A percentile compares a stretch with the other conserved stretches of the same genome.
Evolutionary conservation across 2,113 vertebrate genomes (phyloP).

Genomic region (Brienomyrus longianalis): DNA sequence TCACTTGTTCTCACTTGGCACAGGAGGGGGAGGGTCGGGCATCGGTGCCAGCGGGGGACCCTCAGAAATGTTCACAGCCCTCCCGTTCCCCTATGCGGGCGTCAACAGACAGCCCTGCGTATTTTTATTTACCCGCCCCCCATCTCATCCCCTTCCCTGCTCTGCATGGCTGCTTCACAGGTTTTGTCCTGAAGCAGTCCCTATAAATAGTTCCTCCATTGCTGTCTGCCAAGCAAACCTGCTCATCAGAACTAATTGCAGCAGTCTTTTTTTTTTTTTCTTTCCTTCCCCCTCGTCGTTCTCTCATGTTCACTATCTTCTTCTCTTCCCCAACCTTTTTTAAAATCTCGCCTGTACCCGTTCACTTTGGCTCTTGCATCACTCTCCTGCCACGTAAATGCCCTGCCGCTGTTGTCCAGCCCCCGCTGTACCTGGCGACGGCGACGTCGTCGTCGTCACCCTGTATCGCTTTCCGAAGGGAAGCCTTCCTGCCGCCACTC

Average conservation of each 20-base stretch:
- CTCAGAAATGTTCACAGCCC: background rate
- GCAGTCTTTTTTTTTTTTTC: slow-evolving; percentile 28
- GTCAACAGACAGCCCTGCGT: background rate
- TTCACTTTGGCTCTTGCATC: background rate
- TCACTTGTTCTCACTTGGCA: background rate
- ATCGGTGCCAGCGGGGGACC: background rate
- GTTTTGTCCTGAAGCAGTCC: slow-evolving; percentile 39
- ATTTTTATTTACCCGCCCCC: slow-evolving; percentile 18
- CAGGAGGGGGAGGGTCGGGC: background rate
- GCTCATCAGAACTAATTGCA: slow-evolving; percentile 51
- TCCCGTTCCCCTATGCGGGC: background rate
- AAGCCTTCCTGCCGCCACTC: background rate
- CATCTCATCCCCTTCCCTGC: slow-evolving; percentile 22
- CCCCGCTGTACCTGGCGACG: background rate
- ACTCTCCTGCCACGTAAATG: background rate
- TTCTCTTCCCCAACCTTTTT: background rate
- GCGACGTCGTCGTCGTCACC: background rate
- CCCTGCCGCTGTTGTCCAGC: background rate
- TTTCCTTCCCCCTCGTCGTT: background rate
- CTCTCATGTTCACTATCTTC: background rate
- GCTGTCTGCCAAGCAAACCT: slow-evolving; percentile 45
- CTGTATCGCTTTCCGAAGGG: background rate
- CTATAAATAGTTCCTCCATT: slow-evolving; percentile 48
- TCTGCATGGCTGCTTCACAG: slow-evolving; percentile 44
- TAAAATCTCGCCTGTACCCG: background rate